Base-by-base conservation (phyloP, 30 jellyfish, hydroid and myxozoan genomes). In the Kudoa iwatai region DNA sequence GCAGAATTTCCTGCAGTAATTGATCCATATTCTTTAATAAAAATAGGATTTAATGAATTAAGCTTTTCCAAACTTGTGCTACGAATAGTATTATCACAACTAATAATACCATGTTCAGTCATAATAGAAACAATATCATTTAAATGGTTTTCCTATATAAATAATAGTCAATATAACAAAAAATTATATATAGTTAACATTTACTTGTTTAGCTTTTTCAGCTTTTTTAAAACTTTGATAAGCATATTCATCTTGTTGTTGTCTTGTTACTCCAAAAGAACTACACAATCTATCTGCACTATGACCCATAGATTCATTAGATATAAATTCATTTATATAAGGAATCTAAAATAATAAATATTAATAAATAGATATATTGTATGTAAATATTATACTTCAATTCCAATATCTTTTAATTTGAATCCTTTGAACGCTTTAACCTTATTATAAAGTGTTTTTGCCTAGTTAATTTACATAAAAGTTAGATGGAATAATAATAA, bases 1-100 rank as follows among this genome's bases (percentile, higher is more conserved):
- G 93, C 62, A 15, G 93, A 86, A 50, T 74, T 74, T 7, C 87
- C 93, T 38, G 93, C 93, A 2, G 93, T 74, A 34, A 74, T 83
- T 12, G 93, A 61, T 21, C 93, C 93, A 43, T 74, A 82, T 18
- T 86, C 87, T 35, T 54, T 53, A 26, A 74, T 61, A 40, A 74
- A 74, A 9, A 87, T 87, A 32, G 93, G 93, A 33, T 74, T 74
- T 51, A 74, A 44, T 52, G 62, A 54, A 3, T 61, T 59, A 81
- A 74, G 53, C 43, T 61, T 60, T 25, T 74, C 93, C 59, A 61
- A 40, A 6, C 65, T 54, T 15, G 93, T 61, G 4, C 48, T 84
- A 24, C 83, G 84, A 20, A 74, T 57, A 20, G 87, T 87, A 34
- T 74, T 74, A 43, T 74, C 93, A 12, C 34, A 22, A 26, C 83